Conservation (phyloP, 2,113 vertebrate species). For the Lanius collurio region DNA sequence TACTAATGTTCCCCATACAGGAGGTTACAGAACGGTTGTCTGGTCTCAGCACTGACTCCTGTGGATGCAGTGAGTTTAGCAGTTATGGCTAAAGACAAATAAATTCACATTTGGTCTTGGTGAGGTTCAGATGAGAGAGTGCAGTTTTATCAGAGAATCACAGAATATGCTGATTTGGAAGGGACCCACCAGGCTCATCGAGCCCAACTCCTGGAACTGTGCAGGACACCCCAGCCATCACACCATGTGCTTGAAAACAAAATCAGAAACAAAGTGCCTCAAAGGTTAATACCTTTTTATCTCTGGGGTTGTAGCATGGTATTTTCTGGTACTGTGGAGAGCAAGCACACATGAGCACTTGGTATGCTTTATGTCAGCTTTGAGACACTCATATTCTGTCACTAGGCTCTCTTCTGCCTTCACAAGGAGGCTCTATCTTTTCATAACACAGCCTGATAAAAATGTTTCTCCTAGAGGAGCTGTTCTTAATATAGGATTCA, state of each 20-base stretch:
- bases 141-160: neutral
- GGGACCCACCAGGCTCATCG: neutral
- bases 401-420: neutral
- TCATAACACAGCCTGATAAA: neutral
- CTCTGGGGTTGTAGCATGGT: neutral
- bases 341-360: neutral
- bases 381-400: neutral
- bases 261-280: neutral
- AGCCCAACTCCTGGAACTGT: neutral
- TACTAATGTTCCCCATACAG: neutral
- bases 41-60: neutral
- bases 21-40: neutral
- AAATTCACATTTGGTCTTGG: neutral
- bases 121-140: neutral
- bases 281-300: neutral
- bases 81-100: neutral
- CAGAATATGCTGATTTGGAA: neutral
- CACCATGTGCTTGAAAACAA: neutral
- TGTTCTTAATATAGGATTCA: neutral
- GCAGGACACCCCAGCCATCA: neutral
- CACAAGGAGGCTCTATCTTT: neutral
- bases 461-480: neutral
- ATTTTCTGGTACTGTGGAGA: neutral
- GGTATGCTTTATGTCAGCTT: neutral
- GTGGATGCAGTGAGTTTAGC: neutral